Percentiles rank a stretch among this genome's conserved stretches.
Evolutionary conservation across 2,888 invertebrate genomes (phyloP).

Genomic region (Bombylius major): DNA sequence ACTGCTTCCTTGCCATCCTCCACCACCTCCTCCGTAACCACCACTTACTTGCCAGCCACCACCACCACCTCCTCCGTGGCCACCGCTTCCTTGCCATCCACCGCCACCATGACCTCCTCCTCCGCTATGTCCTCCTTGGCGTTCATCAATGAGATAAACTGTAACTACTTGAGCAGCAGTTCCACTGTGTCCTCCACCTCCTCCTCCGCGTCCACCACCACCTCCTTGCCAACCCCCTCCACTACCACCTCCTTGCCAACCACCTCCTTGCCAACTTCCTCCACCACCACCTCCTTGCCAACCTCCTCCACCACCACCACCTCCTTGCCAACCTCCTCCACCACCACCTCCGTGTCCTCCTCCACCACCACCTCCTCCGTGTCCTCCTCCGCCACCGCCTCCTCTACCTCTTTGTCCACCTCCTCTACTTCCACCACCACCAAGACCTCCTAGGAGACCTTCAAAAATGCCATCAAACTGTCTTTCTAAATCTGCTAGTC

Average conservation of each 20-base stretch:
- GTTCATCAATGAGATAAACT: not conserved
- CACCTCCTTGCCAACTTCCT: not conserved
- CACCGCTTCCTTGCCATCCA: not conserved
- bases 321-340: not conserved
- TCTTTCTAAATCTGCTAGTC: not conserved
- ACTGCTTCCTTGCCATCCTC: not conserved
- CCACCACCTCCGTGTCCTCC: not conserved
- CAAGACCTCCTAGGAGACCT: not conserved
- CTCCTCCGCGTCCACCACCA: not conserved
- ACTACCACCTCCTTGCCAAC: slow-evolving; percentile 1
- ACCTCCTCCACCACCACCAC: not conserved
- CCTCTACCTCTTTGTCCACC: not conserved
- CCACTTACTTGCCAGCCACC: not conserved
- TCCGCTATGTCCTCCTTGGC: not conserved
- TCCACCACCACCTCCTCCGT: not conserved
- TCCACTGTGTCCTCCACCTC: no score
- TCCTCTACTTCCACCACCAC: not conserved
- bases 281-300: not conserved
- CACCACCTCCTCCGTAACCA: not conserved
- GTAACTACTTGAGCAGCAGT: no score
- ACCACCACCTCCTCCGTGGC: not conserved
- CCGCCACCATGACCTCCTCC: not conserved
- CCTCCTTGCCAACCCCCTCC: not conserved
- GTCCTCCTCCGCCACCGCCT: not conserved
- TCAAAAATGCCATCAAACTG: not conserved